Conservation (phyloP, 1,140 invertebrate genomes). For the Cryptotermes secundus region DNA sequence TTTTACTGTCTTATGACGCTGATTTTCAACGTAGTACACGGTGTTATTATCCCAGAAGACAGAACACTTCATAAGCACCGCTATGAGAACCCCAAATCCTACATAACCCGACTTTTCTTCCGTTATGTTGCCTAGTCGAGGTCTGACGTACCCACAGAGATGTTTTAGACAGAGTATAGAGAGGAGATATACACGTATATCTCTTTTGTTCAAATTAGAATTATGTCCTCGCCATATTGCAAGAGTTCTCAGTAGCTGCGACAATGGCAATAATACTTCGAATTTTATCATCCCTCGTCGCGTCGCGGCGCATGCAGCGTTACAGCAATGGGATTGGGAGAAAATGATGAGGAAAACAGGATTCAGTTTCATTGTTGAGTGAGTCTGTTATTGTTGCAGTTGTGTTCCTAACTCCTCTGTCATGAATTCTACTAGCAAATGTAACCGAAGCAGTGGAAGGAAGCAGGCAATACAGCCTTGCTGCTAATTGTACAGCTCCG, state of each 20-base stretch:
- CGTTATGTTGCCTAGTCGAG: too few species aligned
- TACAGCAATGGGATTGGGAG: background rate
- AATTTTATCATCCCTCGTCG: slow-evolving; percentile 5
- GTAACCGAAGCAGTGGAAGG: background rate
- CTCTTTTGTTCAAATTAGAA: background rate
- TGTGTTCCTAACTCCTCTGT: background rate
- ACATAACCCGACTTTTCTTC: too few species aligned
- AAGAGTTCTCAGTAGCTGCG: background rate
- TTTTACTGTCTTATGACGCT: too few species aligned
- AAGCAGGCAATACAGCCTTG: background rate
- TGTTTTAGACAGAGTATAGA: too few species aligned
- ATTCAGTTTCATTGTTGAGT: slow-evolving; percentile 10
- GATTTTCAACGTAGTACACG: too few species aligned
- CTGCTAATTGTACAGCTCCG: background rate
- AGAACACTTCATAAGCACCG: too few species aligned
- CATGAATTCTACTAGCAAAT: background rate
- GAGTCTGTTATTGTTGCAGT: background rate
- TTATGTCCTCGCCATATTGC: background rate
- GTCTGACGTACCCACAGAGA: too few species aligned
- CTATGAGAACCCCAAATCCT: too few species aligned
- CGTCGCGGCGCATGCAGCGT: background rate
- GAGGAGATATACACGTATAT: background rate
- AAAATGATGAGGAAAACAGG: slow-evolving; percentile 1
- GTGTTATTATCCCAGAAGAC: too few species aligned
- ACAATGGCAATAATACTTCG: slow-evolving; percentile 17